phyloP scores from a whole-genome alignment of 2,113 vertebrate genomes.

The Lutjanus erythropterus region DNA sequence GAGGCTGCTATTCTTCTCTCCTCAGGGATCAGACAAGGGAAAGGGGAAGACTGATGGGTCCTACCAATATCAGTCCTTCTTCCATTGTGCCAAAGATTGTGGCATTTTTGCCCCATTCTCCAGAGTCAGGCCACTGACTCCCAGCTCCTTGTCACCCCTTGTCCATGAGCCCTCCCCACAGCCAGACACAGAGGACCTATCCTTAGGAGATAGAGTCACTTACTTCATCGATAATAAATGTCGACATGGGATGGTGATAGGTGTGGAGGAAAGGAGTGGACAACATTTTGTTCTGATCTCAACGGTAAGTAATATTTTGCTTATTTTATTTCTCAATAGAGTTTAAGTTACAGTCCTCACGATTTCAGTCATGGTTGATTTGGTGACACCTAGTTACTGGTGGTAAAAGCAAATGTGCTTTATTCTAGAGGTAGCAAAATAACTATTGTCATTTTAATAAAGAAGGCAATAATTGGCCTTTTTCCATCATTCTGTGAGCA shows the following conservation, averaged over 20 bases:
- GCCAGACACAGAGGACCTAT: slow-evolving; percentile 39
- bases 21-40: slow-evolving; percentile 83
- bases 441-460: no score
- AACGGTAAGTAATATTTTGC: slow-evolving; percentile 65
- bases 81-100: slow-evolving; percentile 80
- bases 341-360: no score
- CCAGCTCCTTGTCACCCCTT: fast-evolving
- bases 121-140: slow-evolving; percentile 72
- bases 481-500: no score
- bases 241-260: slow-evolving; percentile 84
- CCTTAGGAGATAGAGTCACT: slow-evolving; percentile 84
- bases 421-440: no score
- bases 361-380: no score
- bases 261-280: slow-evolving; percentile 44
- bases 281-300: slow-evolving; percentile 66
- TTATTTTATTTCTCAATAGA: no score
- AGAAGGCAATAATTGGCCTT: no score
- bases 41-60: slow-evolving; percentile 77
- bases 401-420: no score
- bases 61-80: not conserved
- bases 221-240: slow-evolving; percentile 68
- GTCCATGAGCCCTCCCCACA: fast-evolving
- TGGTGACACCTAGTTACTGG: no score
- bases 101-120: slow-evolving; percentile 85
- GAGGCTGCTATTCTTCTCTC: not conserved